Evolutionary conservation across 2,888 invertebrate species (phyloP), one percentile per base, ranked within the genome.

Genomic region (Drosophila paracracens): DNA sequence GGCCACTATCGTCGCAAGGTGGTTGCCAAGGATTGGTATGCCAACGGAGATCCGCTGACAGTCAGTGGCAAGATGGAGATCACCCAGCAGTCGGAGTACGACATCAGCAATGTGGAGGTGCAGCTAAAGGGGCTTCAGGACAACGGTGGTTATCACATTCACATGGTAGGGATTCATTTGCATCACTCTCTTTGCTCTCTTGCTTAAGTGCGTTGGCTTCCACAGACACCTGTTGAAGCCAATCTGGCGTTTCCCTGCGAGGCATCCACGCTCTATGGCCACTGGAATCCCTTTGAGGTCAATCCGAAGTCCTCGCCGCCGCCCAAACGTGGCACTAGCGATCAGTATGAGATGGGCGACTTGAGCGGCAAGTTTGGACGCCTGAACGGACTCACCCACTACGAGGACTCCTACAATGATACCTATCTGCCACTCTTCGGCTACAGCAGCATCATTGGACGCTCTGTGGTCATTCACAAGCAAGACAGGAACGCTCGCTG

Each of bases 191-290:
- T 33, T 18, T 4, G 1, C 1, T 7, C 0, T 1, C 2, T n/a
- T 0, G 0, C 1, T 35, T 18, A 25, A 16, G 2, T 2, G 4
- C 4, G 1, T 8, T 46, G 16, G 27, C 16, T 25, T 62, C 92
- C 92, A 3, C 89, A 98, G 97, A 96, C 96, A 0, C 96, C 98
- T 0, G 96, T 98, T 0, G 96, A 97, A 90, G 96, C 95, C 72
- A 96, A 97, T 82, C 93, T 98, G 74, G 96, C 96, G 85, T 98
- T 98, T 91, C 98, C 98, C 0, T 98, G 98, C 83, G 97, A 98
- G 92, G 95, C 94, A 53, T 96, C 96, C 0, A 95, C 97, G 0
- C 93, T 98, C 0, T 97, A 97, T 82, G 97, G 95, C n/a, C 96
- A 96, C 56, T 99, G 96, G 95, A 98, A 99, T 93, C 98, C 98